Percentiles rank a stretch among this genome's conserved stretches.
phyloP scores from a whole-genome alignment of 2,797 vertebrate genomes.

The Danio tinwini region DNA sequence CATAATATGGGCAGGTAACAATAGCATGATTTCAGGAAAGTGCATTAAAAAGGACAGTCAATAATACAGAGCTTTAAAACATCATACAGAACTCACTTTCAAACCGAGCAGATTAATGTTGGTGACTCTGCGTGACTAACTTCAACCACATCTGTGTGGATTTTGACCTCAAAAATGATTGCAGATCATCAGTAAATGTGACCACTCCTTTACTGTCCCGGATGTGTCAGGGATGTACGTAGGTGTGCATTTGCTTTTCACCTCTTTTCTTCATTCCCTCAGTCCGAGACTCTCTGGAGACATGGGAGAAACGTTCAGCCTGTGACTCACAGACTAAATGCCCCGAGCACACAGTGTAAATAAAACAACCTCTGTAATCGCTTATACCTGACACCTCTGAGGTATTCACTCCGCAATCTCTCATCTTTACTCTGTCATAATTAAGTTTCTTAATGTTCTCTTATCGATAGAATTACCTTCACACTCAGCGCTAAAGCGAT shows the following conservation, averaged over 20 bases:
- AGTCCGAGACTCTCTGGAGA: slow-evolving; percentile 16
- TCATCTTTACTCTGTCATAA: slow-evolving; percentile 47
- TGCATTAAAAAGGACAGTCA: too few species aligned
- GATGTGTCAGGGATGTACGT: slow-evolving; percentile 33
- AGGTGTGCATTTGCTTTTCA: slow-evolving; percentile 41
- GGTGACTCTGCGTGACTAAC: too few species aligned
- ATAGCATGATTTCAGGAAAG: too few species aligned
- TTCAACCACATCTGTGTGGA: too few species aligned
- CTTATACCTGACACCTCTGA: slow-evolving; percentile 54
- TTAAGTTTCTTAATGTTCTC: slow-evolving; percentile 37
- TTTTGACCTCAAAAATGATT: too few species aligned
- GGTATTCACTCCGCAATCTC: slow-evolving; percentile 58
- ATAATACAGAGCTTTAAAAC: too few species aligned
- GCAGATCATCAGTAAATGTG: too few species aligned
- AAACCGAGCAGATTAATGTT: too few species aligned
- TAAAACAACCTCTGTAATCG: slow-evolving; percentile 43
- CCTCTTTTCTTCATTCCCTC: slow-evolving; percentile 13
- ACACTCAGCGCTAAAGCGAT: not conserved
- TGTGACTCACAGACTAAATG: slow-evolving; percentile 67
- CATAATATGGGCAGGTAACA: too few species aligned
- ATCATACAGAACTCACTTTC: too few species aligned
- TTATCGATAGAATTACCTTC: slow-evolving; percentile 54
- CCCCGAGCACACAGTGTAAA: slow-evolving; percentile 51
- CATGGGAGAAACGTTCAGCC: slow-evolving; percentile 48
- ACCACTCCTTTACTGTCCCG: not conserved